These are phyloP conservation scores for Drosophila subsilvestris DNA, from an alignment of 2,888 invertebrate species.

Conservation along the genomic window DNA sequence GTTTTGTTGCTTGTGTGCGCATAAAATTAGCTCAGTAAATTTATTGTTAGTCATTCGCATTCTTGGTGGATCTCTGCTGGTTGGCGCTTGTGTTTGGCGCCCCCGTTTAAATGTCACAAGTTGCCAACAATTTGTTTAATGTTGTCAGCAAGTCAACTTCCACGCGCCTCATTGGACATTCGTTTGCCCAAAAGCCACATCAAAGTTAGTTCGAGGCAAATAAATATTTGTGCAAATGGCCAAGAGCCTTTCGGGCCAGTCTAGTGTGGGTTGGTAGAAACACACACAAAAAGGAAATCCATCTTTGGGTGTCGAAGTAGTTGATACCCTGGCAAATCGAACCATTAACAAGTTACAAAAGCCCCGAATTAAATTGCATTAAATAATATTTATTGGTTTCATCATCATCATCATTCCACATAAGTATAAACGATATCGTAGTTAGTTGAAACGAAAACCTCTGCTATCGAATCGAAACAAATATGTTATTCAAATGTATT, in stretches of 20 bases:
- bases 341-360: neutral
- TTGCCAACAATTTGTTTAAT: slow-evolving; percentile 41
- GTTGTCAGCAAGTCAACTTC: slow-evolving; percentile 3
- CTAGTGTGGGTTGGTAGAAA: neutral
- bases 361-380: slow-evolving; percentile 63
- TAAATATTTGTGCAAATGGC: neutral
- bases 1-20: slow-evolving; percentile 47
- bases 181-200: neutral
- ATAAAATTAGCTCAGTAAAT: slow-evolving; percentile 68
- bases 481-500: slow-evolving; percentile 22
- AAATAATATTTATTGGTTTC: slow-evolving; percentile 77
- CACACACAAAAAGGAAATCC: neutral
- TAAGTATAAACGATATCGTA: slow-evolving; percentile 50
- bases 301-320: neutral
- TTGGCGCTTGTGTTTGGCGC: slow-evolving; percentile 5
- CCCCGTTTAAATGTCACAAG: slow-evolving; percentile 55
- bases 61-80: slow-evolving; percentile 29
- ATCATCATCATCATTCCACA: slow-evolving; percentile 51
- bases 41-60: slow-evolving; percentile 60
- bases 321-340: neutral
- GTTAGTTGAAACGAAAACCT: slow-evolving; percentile 39
- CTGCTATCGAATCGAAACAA: slow-evolving; percentile 36
- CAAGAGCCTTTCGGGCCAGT: neutral
- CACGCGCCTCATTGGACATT: slow-evolving; percentile 11
- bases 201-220: neutral